These are phyloP conservation scores for Eupeodes luniger DNA, from an alignment of 2,888 invertebrate genomes.

Conservation along the genomic window DNA sequence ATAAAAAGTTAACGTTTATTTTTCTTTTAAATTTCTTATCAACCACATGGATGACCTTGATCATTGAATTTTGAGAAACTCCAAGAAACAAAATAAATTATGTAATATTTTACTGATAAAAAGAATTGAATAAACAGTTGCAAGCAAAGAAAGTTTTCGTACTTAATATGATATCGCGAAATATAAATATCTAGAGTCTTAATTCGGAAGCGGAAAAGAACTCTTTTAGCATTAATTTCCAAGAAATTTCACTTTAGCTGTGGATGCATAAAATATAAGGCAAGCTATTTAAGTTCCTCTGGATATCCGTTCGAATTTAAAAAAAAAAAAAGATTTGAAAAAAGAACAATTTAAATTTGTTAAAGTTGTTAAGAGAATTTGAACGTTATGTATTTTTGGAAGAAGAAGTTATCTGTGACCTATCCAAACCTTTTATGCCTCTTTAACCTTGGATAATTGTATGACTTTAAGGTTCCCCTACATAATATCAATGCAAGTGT, in stretches of 20 bases:
- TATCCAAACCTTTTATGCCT: too few species aligned
- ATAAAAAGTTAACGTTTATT: not conserved
- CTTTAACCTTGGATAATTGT: too few species aligned
- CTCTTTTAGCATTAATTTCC: not conserved
- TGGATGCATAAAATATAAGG: not conserved
- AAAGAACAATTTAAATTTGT: too few species aligned
- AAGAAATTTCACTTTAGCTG: not conserved
- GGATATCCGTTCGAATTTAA: not conserved
- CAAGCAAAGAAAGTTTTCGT: not conserved
- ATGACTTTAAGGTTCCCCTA: too few species aligned
- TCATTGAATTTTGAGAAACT: not conserved
- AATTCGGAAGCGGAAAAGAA: not conserved
- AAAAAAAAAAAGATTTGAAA: too few species aligned
- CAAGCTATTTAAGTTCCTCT: not conserved
- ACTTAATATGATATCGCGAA: not conserved
- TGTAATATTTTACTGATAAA: constrained; percentile 14
- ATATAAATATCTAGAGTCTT: not conserved
- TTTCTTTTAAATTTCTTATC: not conserved
- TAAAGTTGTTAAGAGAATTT: too few species aligned
- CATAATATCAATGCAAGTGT: too few species aligned
- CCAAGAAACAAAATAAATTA: not conserved
- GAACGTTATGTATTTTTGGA: too few species aligned
- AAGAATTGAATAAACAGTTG: not conserved
- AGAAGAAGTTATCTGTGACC: too few species aligned
- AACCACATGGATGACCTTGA: not conserved